A percentile compares a stretch with the other conserved stretches of the same genome.
These are phyloP conservation scores for Baryphthengus martii DNA, from an alignment of 2,113 vertebrate species.

Conservation along the genomic window DNA sequence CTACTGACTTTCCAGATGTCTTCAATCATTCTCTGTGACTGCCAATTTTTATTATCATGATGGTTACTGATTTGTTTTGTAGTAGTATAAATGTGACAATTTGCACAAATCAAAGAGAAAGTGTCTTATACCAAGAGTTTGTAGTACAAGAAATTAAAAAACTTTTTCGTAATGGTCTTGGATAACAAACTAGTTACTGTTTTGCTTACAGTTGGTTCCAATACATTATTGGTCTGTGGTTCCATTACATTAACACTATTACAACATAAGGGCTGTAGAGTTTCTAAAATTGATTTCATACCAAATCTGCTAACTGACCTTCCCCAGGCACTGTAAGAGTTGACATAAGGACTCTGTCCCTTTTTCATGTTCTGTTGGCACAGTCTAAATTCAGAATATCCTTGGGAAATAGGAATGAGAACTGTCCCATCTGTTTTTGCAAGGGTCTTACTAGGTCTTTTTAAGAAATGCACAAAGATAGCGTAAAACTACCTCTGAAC, in stretches of 20 bases:
- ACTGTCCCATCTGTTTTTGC: accelerated
- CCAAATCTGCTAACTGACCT: neutral
- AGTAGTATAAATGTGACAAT: neutral
- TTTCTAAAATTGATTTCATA: neutral
- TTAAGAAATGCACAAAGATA: neutral
- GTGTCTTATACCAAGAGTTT: neutral
- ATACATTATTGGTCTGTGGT: neutral
- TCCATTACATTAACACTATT: neutral
- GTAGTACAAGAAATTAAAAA: neutral
- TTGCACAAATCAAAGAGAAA: neutral
- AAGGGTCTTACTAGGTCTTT: neutral
- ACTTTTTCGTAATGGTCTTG: no score
- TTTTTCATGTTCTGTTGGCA: neutral
- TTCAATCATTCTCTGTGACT: neutral
- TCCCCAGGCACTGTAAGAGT: neutral
- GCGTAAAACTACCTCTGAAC: neutral
- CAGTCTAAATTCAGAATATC: neutral
- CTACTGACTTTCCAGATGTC: neutral
- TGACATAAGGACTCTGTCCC: neutral
- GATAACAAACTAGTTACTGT: neutral
- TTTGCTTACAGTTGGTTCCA: neutral
- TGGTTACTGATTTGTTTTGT: neutral
- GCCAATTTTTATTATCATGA: neutral
- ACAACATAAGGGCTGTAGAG: neutral
- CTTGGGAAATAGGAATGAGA: neutral